phyloP scores from a whole-genome alignment of 2,888 invertebrate species.

The Artemia sinica region DNA sequence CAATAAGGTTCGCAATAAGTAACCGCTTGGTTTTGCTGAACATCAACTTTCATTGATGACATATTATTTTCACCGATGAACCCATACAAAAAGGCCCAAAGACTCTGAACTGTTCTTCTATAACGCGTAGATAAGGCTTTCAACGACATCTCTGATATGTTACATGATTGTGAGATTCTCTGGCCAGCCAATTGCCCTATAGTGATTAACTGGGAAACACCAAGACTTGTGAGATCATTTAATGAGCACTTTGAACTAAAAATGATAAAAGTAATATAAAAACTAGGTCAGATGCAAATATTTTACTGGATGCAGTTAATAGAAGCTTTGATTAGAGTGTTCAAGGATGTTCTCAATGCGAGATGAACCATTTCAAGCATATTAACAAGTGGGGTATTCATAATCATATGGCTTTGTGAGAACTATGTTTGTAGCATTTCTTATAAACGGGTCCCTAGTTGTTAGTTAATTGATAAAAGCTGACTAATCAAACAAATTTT shows the following conservation, averaged over 20 bases:
- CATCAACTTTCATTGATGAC: not conserved
- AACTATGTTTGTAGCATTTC: no score
- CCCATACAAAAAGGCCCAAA: conserved; percentile 2
- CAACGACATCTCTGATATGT: not conserved
- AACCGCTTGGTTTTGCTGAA: not conserved
- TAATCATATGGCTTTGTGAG: no score
- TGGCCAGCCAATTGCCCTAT: not conserved
- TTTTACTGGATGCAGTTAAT: no score
- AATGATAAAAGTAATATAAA: not conserved
- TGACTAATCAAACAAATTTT: no score
- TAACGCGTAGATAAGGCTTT: not conserved
- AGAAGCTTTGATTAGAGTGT: no score
- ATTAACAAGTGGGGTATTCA: no score
- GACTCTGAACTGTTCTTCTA: conserved; percentile 1
- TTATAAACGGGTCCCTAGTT: no score
- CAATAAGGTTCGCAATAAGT: not conserved
- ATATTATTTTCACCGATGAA: conserved; percentile 1
- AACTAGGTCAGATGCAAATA: no score
- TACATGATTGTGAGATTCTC: not conserved
- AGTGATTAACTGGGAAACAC: not conserved
- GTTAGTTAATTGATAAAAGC: no score
- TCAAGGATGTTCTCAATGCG: no score
- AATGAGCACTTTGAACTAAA: not conserved
- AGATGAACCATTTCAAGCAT: no score
- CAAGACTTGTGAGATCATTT: not conserved